Evolutionary conservation across 2,797 vertebrate genomes (phyloP), one percentile per base, ranked within the genome.

Genomic region (Odontamblyopus rebecca): DNA sequence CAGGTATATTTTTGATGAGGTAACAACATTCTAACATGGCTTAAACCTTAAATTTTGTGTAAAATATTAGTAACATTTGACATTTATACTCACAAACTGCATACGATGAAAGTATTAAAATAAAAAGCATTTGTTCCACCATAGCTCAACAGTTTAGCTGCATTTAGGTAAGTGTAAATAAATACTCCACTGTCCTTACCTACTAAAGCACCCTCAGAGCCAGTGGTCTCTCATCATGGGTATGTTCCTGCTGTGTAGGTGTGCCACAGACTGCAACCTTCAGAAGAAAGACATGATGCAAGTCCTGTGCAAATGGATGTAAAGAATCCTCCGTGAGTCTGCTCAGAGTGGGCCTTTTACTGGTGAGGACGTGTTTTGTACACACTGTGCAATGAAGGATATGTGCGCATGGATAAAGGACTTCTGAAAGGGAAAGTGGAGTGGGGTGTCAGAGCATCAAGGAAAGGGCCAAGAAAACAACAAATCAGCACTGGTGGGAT

Each of bases 241-340:
- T 50, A 41, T 63, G 38, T 57, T 75, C 83, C 78, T 48, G 69
- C 88, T 87, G 86, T 76, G 81, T 68, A 74, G 56, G 26, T 62
- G 70, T 71, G 71, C 78, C 65, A 78, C 78, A 87, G 85, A 86
- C 78, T 81, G 67, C 65, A 57, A 80, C 74, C 83, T 82, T 77
- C 53, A 78, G 74, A 83, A 75, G 64, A 44, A 16, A 62, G 68
- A 67, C 73, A 85, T 92, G 90, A 91, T 75, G 90, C 85, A 91
- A 91, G 78, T 65, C 82, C 73, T 56, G 77, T 90, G 88, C 81
- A 91, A 91, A 91, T 84, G 77, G 76, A 78, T 83, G 78, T 54
- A 26, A 26, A 70, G 72, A 83, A 79, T 81, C 73, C 76, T 70
- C 27, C 57, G 64, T 56, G 79, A 59, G 50, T 68, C n/a, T 64